These are phyloP conservation scores for Holcopasites calliopsidis DNA, from an alignment of 1,140 invertebrate genomes.

Conservation along the genomic window DNA sequence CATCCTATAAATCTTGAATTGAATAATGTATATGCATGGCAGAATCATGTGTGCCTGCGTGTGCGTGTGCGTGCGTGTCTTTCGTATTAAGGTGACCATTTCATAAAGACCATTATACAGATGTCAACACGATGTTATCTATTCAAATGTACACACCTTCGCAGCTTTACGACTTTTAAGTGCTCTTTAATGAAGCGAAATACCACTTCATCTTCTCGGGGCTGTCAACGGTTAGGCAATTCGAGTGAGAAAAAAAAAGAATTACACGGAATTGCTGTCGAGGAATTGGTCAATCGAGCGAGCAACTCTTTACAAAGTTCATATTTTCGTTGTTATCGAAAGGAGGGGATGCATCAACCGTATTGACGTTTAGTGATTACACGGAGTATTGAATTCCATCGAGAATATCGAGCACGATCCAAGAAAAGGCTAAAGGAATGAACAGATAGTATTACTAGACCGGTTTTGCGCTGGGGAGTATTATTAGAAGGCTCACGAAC, in stretches of 20 bases:
- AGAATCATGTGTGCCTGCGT: fast-evolving
- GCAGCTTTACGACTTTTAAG: constrained; percentile 3
- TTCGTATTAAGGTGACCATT: constrained; percentile 36
- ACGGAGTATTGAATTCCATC: constrained; percentile 50
- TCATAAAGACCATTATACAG: constrained; percentile 43
- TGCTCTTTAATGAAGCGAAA: constrained; percentile 23
- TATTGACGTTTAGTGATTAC: constrained; percentile 13
- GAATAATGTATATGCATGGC: no score
- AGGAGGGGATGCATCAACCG: constrained; percentile 1
- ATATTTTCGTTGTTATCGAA: background rate
- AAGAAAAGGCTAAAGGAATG: constrained; percentile 30
- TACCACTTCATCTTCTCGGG: background rate
- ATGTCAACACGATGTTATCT: constrained; percentile 48
- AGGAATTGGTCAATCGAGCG: background rate
- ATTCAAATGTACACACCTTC: constrained; percentile 28
- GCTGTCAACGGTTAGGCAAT: constrained; percentile 11
- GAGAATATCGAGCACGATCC: constrained; percentile 29
- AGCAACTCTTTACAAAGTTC: background rate
- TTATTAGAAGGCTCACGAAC: background rate
- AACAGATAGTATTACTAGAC: constrained; percentile 53
- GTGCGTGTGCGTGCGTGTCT: background rate
- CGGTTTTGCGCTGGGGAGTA: background rate
- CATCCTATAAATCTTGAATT: no score
- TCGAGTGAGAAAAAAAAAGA: background rate
- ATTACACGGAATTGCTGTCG: no score